Conservation (phyloP, 1,140 invertebrate species). For the Homarus americanus region DNA sequence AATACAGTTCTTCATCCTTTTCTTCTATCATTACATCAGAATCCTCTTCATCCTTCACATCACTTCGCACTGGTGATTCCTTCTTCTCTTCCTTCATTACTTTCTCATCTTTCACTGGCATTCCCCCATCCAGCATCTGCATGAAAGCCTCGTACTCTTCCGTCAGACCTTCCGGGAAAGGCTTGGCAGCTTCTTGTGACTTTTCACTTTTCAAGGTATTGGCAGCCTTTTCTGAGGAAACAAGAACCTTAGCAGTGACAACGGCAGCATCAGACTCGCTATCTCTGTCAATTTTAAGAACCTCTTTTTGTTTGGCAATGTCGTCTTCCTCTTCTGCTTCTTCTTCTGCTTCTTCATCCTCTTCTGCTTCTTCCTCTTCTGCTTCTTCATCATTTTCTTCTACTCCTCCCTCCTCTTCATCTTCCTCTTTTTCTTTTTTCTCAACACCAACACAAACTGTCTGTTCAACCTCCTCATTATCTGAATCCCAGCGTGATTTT, state of each 20-base stretch:
- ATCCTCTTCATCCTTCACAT: neutral
- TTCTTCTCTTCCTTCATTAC: neutral
- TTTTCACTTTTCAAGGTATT: neutral
- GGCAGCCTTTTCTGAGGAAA: neutral
- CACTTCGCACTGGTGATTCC: neutral
- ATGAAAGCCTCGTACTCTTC: constrained; percentile 64
- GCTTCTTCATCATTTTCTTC: constrained; percentile 38
- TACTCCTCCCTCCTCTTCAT: constrained; percentile 6
- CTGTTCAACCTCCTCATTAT: constrained; percentile 47
- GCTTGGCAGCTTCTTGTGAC: neutral
- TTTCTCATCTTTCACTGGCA: neutral
- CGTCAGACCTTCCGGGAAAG: constrained; percentile 31
- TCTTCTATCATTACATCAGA: neutral
- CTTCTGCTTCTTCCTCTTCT: neutral
- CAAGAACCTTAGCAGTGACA: neutral
- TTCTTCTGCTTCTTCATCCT: neutral
- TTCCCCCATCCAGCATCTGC: constrained; percentile 55
- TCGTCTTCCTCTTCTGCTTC: neutral
- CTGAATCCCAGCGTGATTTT: constrained; percentile 66
- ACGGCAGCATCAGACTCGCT: neutral
- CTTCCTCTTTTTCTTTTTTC: neutral
- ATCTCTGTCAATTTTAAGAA: neutral
- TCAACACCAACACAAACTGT: neutral
- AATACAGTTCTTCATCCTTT: neutral
- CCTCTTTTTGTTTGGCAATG: neutral